A percentile compares a stretch with the other conserved stretches of the same genome.
These are phyloP conservation scores for Epizoanthus scotinus DNA, from an alignment of 92 coral and sea anemone species.

Conservation along the genomic window DNA sequence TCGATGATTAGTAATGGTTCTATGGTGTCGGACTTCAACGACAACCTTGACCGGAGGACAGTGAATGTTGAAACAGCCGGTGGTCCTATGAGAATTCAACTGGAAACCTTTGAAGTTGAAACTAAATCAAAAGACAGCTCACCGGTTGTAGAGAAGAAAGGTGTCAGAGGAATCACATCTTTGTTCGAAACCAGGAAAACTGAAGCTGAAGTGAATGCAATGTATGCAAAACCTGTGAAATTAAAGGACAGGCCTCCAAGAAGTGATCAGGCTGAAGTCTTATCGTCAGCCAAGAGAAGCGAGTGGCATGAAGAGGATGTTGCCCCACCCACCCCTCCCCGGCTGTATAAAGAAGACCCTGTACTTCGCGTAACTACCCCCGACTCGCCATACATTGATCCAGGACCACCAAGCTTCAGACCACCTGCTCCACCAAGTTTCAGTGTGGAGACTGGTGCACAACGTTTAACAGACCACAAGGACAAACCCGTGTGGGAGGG, in stretches of 20 bases:
- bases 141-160: conserved; percentile 14
- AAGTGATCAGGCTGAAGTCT: not conserved
- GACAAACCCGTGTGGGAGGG: not conserved
- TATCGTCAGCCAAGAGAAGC: not conserved
- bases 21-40: conserved; percentile 11
- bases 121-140: not conserved
- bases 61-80: conserved; percentile 3
- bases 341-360: conserved; percentile 9
- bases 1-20: not conserved
- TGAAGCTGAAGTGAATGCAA: not conserved
- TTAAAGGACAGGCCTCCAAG: not conserved
- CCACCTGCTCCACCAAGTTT: conserved; percentile 48
- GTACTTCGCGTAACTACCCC: conserved; percentile 16
- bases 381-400: conserved; percentile 53
- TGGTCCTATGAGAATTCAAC: conserved; percentile 4
- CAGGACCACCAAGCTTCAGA: conserved; percentile 67
- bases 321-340: conserved; percentile 40
- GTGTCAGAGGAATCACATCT: conserved; percentile 38
- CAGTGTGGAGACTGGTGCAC: not conserved
- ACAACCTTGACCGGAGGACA: conserved; percentile 13
- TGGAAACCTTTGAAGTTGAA: conserved; percentile 1
- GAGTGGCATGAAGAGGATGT: not conserved
- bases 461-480: not conserved
- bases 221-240: conserved; percentile 40
- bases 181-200: conserved; percentile 29